phyloP scores from a whole-genome alignment of 2,797 vertebrate genomes.

The Lates japonicus region DNA sequence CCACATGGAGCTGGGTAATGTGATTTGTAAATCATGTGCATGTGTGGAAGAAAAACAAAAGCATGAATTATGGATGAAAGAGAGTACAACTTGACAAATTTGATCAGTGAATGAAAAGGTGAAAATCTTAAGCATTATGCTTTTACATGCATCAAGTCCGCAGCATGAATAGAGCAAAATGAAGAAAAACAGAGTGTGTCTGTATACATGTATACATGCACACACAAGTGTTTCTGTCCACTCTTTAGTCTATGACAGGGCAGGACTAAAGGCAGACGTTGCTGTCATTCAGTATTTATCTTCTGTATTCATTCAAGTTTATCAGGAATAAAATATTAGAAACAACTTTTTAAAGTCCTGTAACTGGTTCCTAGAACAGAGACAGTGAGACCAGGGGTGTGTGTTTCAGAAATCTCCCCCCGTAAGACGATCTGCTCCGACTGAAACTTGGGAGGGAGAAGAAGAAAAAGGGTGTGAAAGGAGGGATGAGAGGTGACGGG shows the following conservation, averaged over 20 bases:
- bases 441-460: slow-evolving; percentile 15
- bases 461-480: background rate
- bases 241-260: background rate
- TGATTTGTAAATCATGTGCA: slow-evolving; percentile 44
- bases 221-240: background rate
- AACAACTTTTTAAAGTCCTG: slow-evolving; percentile 5
- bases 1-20: slow-evolving; percentile 87
- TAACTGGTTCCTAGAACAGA: background rate
- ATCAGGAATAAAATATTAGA: background rate
- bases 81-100: background rate
- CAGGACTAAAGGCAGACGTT: background rate
- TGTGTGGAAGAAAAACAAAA: slow-evolving; percentile 19
- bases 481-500: too few species aligned
- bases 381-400: background rate
- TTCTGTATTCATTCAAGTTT: slow-evolving; percentile 2
- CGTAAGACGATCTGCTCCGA: slow-evolving; percentile 55
- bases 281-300: background rate
- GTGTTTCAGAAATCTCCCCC: slow-evolving; percentile 33
- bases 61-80: slow-evolving; percentile 13
- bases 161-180: background rate
- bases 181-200: background rate
- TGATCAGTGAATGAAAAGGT: background rate
- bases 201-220: background rate
- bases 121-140: background rate
- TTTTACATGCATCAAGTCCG: background rate